These are phyloP conservation scores for Lasioglossum vierecki DNA, from an alignment of 2,888 invertebrate genomes.

Conservation along the genomic window DNA sequence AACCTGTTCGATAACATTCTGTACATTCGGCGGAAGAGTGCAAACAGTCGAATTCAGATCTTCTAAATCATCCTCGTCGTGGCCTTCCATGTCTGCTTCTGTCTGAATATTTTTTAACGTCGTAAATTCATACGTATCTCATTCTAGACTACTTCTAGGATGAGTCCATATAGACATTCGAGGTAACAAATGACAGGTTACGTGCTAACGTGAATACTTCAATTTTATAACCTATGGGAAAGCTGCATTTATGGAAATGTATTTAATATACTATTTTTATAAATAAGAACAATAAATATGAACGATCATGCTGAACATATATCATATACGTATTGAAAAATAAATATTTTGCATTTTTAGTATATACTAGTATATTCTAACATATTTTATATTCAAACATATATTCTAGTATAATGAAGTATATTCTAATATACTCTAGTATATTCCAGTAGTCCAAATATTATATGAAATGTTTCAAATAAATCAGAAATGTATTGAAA, in stretches of 20 bases:
- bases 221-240: background rate
- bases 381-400: no score
- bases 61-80: conserved; percentile 83
- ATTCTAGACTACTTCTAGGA: conserved; percentile 3
- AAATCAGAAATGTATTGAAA: background rate
- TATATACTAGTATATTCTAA: no score
- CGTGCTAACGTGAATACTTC: conserved; percentile 13
- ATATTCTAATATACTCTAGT: no score
- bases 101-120: background rate
- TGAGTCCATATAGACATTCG: background rate
- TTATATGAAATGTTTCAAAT: background rate
- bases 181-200: conserved; percentile 9
- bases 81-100: conserved; percentile 73
- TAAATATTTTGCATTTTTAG: background rate
- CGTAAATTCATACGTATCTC: conserved; percentile 29
- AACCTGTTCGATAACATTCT: conserved; percentile 94
- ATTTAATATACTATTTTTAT: background rate
- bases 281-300: background rate
- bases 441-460: background rate
- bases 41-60: conserved; percentile 85
- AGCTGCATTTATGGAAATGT: background rate
- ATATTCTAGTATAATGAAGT: no score
- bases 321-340: background rate
- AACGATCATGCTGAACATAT: background rate
- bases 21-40: conserved; percentile 92